These are phyloP conservation scores for Carapus acus DNA, from an alignment of 2,797 vertebrate genomes.

Conservation along the genomic window DNA sequence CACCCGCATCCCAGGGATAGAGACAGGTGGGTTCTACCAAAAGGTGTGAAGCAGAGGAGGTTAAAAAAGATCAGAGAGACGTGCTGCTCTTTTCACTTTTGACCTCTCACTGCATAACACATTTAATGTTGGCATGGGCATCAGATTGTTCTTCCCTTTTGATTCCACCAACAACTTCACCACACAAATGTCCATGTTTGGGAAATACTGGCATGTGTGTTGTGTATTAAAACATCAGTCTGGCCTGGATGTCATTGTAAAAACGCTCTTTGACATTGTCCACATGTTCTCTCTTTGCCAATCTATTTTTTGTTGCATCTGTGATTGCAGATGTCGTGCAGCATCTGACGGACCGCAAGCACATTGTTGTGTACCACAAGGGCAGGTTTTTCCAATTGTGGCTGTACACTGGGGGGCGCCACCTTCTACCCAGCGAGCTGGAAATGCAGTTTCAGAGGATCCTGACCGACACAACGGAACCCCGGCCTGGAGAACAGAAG, in stretches of 20 bases:
- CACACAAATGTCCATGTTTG: background rate
- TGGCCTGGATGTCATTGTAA: background rate
- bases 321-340: slow-evolving; percentile 72
- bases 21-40: slow-evolving; percentile 73
- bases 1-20: slow-evolving; percentile 84
- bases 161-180: too few relatives aligned
- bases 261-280: background rate
- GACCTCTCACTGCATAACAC: too few relatives aligned
- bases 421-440: slow-evolving; percentile 83
- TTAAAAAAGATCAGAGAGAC: background rate
- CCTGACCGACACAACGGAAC: slow-evolving; percentile 79
- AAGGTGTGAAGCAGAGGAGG: background rate
- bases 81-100: background rate
- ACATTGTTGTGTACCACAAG: slow-evolving; percentile 85
- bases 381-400: slow-evolving; percentile 88
- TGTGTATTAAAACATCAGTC: background rate
- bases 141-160: too few relatives aligned
- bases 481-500: slow-evolving; percentile 81
- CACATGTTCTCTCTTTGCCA: background rate
- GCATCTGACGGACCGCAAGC: slow-evolving; percentile 84
- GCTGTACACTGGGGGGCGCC: slow-evolving; percentile 84
- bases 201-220: background rate
- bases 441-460: slow-evolving; percentile 90
- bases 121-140: too few relatives aligned
- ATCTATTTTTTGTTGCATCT: background rate